Conservation (phyloP, 2,797 vertebrate species). For the Pangasius djambal region DNA sequence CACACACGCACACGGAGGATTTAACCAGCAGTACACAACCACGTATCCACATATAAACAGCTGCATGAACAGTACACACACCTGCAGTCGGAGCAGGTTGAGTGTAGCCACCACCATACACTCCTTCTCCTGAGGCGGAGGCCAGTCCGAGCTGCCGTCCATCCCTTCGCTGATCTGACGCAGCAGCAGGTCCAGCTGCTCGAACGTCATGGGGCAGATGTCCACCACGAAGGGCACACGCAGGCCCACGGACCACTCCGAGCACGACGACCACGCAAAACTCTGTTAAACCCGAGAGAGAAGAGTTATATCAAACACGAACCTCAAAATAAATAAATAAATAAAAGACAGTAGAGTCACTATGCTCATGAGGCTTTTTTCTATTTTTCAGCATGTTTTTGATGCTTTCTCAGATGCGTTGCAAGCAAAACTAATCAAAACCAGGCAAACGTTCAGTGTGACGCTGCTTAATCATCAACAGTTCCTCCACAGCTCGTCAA, state of each 20-base stretch:
- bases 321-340: neutral
- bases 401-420: neutral
- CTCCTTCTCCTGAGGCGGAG: constrained; percentile 95
- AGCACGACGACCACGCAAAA: constrained; percentile 97
- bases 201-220: constrained; percentile 93
- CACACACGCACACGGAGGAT: constrained; percentile 66
- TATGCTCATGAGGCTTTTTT: neutral
- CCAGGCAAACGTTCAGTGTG: no score
- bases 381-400: neutral
- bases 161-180: constrained; percentile 97
- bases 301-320: neutral
- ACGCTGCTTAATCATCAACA: no score
- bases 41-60: neutral
- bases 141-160: constrained; percentile 97
- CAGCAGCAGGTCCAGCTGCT: constrained; percentile 93
- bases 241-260: constrained; percentile 95
- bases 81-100: constrained; percentile 94
- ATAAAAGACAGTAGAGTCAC: no score
- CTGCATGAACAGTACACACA: constrained; percentile 57
- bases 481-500: no score
- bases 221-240: constrained; percentile 97
- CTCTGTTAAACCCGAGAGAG: constrained; percentile 74
- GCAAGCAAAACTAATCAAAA: neutral
- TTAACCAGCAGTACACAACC: neutral
- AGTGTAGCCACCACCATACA: constrained; percentile 95